Evolutionary conservation across 2,113 vertebrate species (phyloP).

Genomic region (Nothobranchius furzeri): DNA sequence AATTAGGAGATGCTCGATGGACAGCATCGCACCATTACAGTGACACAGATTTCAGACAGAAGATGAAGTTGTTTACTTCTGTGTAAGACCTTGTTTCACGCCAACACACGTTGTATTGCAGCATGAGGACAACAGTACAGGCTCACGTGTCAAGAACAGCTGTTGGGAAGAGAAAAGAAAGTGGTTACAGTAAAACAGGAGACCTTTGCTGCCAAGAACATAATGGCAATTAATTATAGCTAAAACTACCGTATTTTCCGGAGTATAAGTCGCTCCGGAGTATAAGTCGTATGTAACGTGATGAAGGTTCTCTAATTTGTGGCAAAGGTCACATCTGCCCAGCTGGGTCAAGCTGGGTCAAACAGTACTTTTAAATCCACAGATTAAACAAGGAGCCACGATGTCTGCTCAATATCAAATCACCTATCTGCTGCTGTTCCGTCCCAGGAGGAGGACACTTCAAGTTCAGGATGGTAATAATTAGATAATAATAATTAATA

Average conservation of each 20-base stretch:
- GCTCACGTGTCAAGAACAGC: conserved; percentile 60
- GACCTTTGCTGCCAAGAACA: conserved; percentile 4
- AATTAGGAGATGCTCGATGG: conserved; percentile 79
- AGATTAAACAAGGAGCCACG: too few relatives aligned
- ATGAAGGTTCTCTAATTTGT: too few relatives aligned
- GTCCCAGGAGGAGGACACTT: too few relatives aligned
- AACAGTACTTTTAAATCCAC: too few relatives aligned
- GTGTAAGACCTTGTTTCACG: conserved; percentile 70
- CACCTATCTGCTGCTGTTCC: too few relatives aligned
- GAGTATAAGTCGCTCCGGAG: too few relatives aligned
- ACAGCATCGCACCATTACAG: conserved; percentile 75
- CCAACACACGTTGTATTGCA: conserved; percentile 68
- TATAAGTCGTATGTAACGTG: too few relatives aligned
- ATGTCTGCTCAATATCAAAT: too few relatives aligned
- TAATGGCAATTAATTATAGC: conserved; percentile 32
- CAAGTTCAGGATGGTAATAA: too few relatives aligned
- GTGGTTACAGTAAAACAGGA: conserved; percentile 14
- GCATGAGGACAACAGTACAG: conserved; percentile 57
- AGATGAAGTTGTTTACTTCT: conserved; percentile 82
- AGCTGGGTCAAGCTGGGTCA: too few relatives aligned
- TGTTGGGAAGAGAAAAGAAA: conserved; percentile 52
- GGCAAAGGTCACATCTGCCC: too few relatives aligned
- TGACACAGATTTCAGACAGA: conserved; percentile 79
- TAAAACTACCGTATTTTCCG: not conserved
- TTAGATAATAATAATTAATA: too few relatives aligned